phyloP scores from a whole-genome alignment of 1,140 invertebrate species.

The Drosophila cardini region DNA sequence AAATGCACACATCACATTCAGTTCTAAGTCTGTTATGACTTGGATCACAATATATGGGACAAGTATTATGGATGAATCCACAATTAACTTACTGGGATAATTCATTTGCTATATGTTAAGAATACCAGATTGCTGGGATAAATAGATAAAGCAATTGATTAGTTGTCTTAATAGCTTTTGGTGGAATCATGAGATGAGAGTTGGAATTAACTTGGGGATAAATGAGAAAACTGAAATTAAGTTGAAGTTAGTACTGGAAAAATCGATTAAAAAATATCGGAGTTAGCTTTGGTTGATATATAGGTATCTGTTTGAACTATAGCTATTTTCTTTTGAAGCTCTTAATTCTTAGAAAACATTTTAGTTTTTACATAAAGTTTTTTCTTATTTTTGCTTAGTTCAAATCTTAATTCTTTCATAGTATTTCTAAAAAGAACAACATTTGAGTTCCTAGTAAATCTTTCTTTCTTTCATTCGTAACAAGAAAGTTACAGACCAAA shows the following conservation, averaged over 20 bases:
- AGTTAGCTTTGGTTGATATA: no score
- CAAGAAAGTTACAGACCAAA: not conserved
- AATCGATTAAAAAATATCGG: no score
- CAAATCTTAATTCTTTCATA: no score
- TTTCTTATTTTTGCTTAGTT: not conserved
- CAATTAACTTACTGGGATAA: not conserved
- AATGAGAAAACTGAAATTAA: not conserved
- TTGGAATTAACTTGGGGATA: not conserved
- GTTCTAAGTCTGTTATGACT: conserved; percentile 6
- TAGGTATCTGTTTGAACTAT: no score
- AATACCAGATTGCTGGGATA: conserved; percentile 2
- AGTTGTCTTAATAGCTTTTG: no score
- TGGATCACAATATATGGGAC: conserved; percentile 3
- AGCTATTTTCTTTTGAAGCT: no score
- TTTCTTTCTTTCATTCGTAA: not conserved
- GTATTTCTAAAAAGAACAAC: no score
- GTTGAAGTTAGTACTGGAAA: no score
- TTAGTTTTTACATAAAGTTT: not conserved
- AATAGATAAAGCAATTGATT: not conserved
- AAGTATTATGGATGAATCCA: not conserved
- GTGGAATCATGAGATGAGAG: not conserved
- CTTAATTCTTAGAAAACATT: not conserved
- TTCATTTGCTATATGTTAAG: not conserved
- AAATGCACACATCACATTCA: not conserved
- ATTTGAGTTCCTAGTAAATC: not conserved